Conservation (phyloP, 1,140 invertebrate species). For the Onthophagus taurus region DNA sequence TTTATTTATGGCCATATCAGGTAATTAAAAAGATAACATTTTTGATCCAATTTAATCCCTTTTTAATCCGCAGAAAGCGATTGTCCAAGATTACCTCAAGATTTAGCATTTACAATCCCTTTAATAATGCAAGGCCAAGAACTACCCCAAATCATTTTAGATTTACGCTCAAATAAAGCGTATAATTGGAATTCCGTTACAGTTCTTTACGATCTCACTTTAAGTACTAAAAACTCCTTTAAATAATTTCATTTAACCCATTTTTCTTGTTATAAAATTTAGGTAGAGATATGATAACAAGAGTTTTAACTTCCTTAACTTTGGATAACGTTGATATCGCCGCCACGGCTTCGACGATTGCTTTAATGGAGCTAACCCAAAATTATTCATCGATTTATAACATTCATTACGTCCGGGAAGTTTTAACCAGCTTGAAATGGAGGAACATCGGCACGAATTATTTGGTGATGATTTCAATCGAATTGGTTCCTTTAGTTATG, state of each 20-base stretch:
- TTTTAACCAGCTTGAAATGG: slow-evolving; percentile 42
- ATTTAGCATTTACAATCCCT: slow-evolving; percentile 60
- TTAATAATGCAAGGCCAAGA: slow-evolving; percentile 53
- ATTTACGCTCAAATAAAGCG: slow-evolving; percentile 50
- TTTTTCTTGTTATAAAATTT: slow-evolving; percentile 14
- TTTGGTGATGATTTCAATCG: slow-evolving; percentile 34
- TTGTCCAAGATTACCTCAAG: slow-evolving; percentile 57
- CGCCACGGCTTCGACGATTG: slow-evolving; percentile 42
- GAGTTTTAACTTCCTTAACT: slow-evolving; percentile 47
- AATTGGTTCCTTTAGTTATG: slow-evolving; percentile 47
- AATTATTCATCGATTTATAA: slow-evolving; percentile 40
- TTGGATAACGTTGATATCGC: slow-evolving; percentile 38
- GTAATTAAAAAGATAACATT: slow-evolving; percentile 28
- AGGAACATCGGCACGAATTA: slow-evolving; percentile 40
- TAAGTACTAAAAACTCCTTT: slow-evolving; percentile 50
- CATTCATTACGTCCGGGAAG: slow-evolving; percentile 41
- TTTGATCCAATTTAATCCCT: background rate
- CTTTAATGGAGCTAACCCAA: slow-evolving; percentile 46
- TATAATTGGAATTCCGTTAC: slow-evolving; percentile 60
- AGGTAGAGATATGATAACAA: slow-evolving; percentile 52
- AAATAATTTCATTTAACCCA: background rate
- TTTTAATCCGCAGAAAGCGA: slow-evolving; percentile 38
- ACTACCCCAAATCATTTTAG: slow-evolving; percentile 62
- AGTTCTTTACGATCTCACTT: slow-evolving; percentile 58
- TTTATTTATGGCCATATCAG: slow-evolving; percentile 55